phyloP scores from a whole-genome alignment of 2,113 vertebrate species.

The Laticauda laticaudata region DNA sequence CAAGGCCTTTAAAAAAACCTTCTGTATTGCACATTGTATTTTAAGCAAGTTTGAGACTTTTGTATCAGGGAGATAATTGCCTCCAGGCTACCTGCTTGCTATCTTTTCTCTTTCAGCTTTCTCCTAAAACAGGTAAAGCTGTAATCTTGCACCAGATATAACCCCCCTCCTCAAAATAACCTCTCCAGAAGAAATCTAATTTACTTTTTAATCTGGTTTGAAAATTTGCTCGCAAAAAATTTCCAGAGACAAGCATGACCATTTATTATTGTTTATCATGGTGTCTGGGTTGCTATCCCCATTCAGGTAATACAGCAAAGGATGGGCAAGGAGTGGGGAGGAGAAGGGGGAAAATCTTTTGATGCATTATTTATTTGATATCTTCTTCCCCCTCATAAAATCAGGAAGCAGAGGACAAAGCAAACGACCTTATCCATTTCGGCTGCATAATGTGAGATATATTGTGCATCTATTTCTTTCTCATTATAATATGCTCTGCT shows the following conservation, averaged over 20 bases:
- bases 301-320: conserved; percentile 36
- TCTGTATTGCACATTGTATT: conserved; percentile 64
- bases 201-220: conserved; percentile 77
- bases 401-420: conserved; percentile 60
- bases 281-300: conserved; percentile 36
- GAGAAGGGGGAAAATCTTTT: conserved; percentile 43
- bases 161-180: conserved; percentile 59
- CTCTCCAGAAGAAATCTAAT: conserved; percentile 78
- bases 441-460: neutral
- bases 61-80: conserved; percentile 66
- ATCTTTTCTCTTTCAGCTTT: conserved; percentile 50
- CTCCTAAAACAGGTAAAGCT: conserved; percentile 59
- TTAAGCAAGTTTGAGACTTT: conserved; percentile 70
- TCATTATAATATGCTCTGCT: neutral
- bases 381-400: conserved; percentile 62
- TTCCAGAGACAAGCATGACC: conserved; percentile 60
- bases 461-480: neutral
- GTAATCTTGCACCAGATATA: conserved; percentile 64
- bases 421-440: conserved; percentile 55
- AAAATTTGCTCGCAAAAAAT: conserved; percentile 73
- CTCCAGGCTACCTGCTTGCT: conserved; percentile 61
- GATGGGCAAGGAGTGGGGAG: rapidly evolving
- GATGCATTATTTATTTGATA: conserved; percentile 72
- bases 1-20: conserved; percentile 69
- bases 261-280: conserved; percentile 63